Conservation (phyloP, 2,888 invertebrate genomes). For the Tipula unca region DNA sequence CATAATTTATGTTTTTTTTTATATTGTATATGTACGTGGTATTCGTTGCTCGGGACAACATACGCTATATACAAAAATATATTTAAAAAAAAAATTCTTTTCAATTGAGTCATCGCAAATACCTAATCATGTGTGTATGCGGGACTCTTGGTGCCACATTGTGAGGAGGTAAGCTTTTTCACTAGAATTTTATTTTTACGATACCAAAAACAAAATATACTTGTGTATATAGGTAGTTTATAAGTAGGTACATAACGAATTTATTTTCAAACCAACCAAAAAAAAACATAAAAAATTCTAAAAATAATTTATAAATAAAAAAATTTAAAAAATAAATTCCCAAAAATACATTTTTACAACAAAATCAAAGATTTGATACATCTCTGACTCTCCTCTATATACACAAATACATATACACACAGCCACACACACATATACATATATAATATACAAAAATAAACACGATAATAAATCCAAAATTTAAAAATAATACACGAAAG, state of each 20-base stretch:
- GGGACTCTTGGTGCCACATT: background rate
- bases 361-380: background rate
- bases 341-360: background rate
- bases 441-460: background rate
- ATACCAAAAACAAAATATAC: background rate
- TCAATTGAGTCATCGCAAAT: background rate
- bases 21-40: background rate
- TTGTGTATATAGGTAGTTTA: background rate
- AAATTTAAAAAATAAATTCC: background rate
- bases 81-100: background rate
- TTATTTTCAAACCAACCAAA: background rate
- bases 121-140: background rate
- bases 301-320: background rate
- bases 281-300: background rate
- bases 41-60: background rate
- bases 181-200: background rate
- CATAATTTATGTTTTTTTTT: background rate
- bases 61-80: background rate
- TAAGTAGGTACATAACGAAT: background rate
- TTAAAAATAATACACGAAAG: background rate
- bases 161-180: background rate
- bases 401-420: background rate
- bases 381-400: background rate
- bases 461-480: background rate
- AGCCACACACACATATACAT: background rate